These are phyloP conservation scores for Phyllotreta striolata DNA, from an alignment of 2,888 invertebrate species.

Conservation along the genomic window DNA sequence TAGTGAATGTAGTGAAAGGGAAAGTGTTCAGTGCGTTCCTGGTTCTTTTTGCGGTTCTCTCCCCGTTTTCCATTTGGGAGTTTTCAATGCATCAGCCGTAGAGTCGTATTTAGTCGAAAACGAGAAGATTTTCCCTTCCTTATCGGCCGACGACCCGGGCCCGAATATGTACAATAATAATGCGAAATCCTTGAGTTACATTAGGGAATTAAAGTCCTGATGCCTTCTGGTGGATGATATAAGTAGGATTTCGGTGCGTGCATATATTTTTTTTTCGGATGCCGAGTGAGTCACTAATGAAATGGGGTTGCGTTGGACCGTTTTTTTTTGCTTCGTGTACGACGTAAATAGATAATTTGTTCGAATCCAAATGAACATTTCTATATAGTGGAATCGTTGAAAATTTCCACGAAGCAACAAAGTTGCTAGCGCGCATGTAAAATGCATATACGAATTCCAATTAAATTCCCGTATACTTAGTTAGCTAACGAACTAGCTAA, in stretches of 20 bases:
- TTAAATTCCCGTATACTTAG: too few relatives aligned
- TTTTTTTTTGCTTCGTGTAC: neutral
- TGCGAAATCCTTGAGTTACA: slow-evolving; percentile 39
- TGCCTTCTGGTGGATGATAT: slow-evolving; percentile 10
- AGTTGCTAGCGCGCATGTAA: too few relatives aligned
- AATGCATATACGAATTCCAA: too few relatives aligned
- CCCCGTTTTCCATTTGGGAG: slow-evolving; percentile 40
- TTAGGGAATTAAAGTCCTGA: slow-evolving; percentile 31
- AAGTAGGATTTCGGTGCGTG: slow-evolving; percentile 19
- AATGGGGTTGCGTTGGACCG: slow-evolving; percentile 6
- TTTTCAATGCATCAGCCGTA: slow-evolving; percentile 37
- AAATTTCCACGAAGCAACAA: too few relatives aligned
- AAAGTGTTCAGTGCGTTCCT: slow-evolving; percentile 17
- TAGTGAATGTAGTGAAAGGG: too few relatives aligned
- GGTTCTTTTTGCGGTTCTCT: slow-evolving; percentile 30
- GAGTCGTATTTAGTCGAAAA: slow-evolving; percentile 36
- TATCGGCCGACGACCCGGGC: slow-evolving; percentile 24
- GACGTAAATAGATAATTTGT: neutral
- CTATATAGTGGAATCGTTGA: neutral
- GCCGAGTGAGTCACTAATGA: slow-evolving; percentile 6
- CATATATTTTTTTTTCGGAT: slow-evolving; percentile 15
- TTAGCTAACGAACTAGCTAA: neutral
- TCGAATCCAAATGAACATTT: slow-evolving; percentile 13
- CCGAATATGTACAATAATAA: slow-evolving; percentile 43
- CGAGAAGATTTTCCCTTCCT: slow-evolving; percentile 33